Evolutionary conservation across 1,140 invertebrate species (phyloP).

Genomic region (Panulirus ornatus): DNA sequence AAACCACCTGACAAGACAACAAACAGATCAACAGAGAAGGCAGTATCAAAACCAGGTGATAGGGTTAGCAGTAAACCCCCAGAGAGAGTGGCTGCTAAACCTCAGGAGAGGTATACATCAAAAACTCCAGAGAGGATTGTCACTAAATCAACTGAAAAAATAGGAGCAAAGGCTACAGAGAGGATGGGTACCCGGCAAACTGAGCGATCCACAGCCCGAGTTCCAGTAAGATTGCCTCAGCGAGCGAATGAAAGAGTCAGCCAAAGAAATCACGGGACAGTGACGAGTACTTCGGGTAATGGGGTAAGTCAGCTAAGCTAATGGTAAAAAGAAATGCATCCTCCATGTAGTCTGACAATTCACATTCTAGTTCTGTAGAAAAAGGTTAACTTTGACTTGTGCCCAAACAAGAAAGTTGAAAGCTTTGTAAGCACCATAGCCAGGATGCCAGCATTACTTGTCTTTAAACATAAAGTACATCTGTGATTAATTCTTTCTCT

Average conservation of each 20-base stretch:
- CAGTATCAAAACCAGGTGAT: neutral
- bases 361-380: too few species aligned
- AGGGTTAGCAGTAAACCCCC: neutral
- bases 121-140: neutral
- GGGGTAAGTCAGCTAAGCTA: too few species aligned
- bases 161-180: too few species aligned
- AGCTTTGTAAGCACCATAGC: too few species aligned
- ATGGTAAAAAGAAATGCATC: too few species aligned
- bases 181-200: neutral
- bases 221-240: neutral
- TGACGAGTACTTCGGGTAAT: conserved; percentile 11
- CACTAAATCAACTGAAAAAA: neutral
- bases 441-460: too few species aligned
- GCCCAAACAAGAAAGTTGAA: too few species aligned
- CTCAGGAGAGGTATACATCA: neutral
- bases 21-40: neutral
- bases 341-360: too few species aligned
- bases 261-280: neutral
- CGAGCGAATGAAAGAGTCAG: conserved; percentile 4
- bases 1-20: conserved; percentile 11
- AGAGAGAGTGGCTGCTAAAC: neutral
- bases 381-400: too few species aligned
- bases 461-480: too few species aligned
- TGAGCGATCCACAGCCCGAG: neutral
- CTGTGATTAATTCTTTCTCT: too few species aligned